Evolutionary conservation across 2,113 vertebrate species (phyloP).

Genomic region (Aplodontia rufa): DNA sequence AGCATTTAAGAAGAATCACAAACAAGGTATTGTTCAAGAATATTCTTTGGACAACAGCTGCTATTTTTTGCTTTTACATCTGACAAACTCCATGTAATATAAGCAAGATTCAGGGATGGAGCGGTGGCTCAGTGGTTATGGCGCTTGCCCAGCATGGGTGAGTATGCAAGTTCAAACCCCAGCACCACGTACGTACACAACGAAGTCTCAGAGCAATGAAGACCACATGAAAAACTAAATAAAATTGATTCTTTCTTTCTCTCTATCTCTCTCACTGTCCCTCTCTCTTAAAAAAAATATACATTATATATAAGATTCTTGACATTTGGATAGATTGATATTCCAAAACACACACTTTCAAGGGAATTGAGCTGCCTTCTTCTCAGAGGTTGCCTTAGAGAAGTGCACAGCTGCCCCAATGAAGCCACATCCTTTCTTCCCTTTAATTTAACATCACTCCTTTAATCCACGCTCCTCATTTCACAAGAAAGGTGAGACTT

Average conservation of each 20-base stretch:
- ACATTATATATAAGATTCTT: too few species aligned
- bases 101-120: too few species aligned
- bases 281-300: too few species aligned
- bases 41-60: constrained; percentile 51
- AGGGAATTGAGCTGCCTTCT: constrained; percentile 43
- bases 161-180: too few species aligned
- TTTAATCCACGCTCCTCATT: constrained; percentile 23
- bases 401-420: not conserved
- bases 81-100: constrained; percentile 24
- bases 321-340: constrained; percentile 70
- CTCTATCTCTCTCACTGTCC: too few species aligned
- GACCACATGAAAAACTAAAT: too few species aligned
- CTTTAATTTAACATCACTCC: not conserved
- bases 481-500: constrained; percentile 27
- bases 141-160: too few species aligned
- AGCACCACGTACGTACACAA: too few species aligned
- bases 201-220: too few species aligned
- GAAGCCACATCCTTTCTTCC: not conserved
- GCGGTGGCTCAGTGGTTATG: too few species aligned
- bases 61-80: constrained; percentile 63
- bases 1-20: constrained; percentile 47
- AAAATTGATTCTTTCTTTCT: too few species aligned
- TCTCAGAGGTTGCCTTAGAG: constrained; percentile 25
- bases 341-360: constrained; percentile 65
- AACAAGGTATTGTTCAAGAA: not conserved